Base-by-base conservation (phyloP, 2,888 invertebrate species). In the Hesperia comma region DNA sequence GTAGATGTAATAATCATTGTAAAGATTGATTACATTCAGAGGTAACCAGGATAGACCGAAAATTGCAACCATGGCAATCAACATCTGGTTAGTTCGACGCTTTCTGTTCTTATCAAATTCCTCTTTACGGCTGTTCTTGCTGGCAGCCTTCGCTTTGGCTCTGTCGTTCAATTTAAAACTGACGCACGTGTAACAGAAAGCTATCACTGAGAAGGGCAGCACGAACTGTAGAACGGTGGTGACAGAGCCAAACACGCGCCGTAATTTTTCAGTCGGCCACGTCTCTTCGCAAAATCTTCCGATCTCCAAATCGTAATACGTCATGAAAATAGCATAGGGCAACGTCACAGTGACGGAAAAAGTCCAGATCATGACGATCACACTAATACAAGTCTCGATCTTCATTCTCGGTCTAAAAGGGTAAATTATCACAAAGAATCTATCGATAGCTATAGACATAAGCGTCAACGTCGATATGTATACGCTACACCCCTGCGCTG, bases 1-100 rank as follows among this genome's bases (percentile, higher is more conserved):
- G 68, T 94, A 94, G 55, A 94, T 94, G 82, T 96, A 95, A 77
- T 97, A 96, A 80, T 98, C 97, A 79, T 96, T 96, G 77, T 97
- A 94, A 41, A 99, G 94, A 83, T 99, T 99, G 74, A 98, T 95
- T 61, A 97, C 90, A 83, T 99, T 99, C 68, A 99, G 92, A 74
- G 98, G 98, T 63, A 98, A 87, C 98, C 99, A 99, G 40, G 98
- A 99, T n/a, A 98, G 92, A 0, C 98, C 97, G 82, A 99, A 99
- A 63, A 99, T 98, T 12, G 96, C 95, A 10, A 97, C 99, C 99
- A 99, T 99, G 1, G 98, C 97, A 69, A 99, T 98, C 69, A 99
- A 92, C 99, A 99, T 99, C 73, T 98, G 95, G 86, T 99, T 99
- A 7, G 99, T 99, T 49, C 98, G 94, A 63, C 96, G 94, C 81